A percentile compares a stretch with the other conserved stretches of the same genome.
Conservation (phyloP, 2,113 vertebrate genomes). For the Coregonus clupeaformis region DNA sequence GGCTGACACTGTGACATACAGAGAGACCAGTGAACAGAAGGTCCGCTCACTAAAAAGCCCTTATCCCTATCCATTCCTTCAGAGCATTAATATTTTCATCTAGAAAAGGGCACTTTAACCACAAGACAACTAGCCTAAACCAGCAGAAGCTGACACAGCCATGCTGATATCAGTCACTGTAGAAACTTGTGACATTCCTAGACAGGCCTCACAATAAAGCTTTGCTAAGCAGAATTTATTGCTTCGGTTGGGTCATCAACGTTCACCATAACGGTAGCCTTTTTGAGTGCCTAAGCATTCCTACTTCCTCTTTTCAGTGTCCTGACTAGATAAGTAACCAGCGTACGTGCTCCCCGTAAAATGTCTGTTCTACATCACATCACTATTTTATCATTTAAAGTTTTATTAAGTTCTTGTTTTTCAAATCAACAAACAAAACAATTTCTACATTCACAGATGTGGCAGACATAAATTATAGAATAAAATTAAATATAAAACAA, state of each 20-base stretch:
- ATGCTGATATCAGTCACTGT: slow-evolving; percentile 42
- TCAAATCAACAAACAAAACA: too few species aligned
- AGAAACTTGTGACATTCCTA: not conserved
- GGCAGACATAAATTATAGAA: too few species aligned
- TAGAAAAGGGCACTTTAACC: not conserved
- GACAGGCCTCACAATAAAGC: not conserved
- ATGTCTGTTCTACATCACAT: not conserved
- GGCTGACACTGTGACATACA: not conserved
- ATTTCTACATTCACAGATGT: too few species aligned
- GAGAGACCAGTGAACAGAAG: not conserved
- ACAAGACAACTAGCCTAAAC: slow-evolving; percentile 5
- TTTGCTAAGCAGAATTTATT: slow-evolving; percentile 2
- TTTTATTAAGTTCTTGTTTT: too few species aligned
- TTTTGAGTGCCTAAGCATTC: slow-evolving; percentile 20
- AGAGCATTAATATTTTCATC: not conserved
- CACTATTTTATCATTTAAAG: too few species aligned
- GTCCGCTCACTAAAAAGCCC: not conserved
- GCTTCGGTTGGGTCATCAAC: not conserved
- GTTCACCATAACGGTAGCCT: not conserved
- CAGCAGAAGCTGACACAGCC: slow-evolving; percentile 1
- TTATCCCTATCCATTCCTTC: not conserved
- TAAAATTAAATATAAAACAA: too few species aligned
- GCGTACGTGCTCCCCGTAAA: not conserved
- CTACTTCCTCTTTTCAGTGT: slow-evolving; percentile 41
- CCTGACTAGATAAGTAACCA: not conserved